A percentile compares a stretch with the other conserved stretches of the same genome.
These are phyloP conservation scores for Mus spicilegus DNA, from an alignment of 2,113 vertebrate species.

Conservation along the genomic window DNA sequence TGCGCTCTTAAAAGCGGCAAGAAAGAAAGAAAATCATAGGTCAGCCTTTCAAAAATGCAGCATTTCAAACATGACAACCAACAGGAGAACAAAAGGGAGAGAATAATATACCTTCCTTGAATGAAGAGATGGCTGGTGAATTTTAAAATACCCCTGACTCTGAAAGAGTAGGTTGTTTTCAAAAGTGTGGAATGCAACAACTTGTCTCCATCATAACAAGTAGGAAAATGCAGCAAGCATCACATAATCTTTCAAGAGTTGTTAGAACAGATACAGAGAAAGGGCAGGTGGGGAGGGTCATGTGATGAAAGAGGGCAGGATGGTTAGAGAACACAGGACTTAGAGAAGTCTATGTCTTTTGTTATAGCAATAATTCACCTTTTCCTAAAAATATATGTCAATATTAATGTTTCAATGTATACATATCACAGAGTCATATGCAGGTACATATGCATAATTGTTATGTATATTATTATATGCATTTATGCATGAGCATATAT, in stretches of 20 bases:
- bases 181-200: background rate
- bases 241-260: background rate
- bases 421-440: background rate
- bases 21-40: background rate
- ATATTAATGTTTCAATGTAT: background rate
- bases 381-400: background rate
- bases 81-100: slow-evolving; percentile 42
- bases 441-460: background rate
- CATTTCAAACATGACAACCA: background rate
- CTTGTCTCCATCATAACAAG: background rate
- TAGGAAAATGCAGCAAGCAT: background rate
- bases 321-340: background rate
- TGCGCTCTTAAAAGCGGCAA: background rate
- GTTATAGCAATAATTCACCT: background rate
- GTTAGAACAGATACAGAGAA: background rate
- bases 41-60: slow-evolving; percentile 31
- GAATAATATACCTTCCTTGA: background rate
- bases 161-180: background rate
- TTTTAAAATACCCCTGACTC: slow-evolving; percentile 42
- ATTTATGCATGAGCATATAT: background rate
- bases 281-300: no score
- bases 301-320: fast-evolving
- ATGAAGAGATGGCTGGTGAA: background rate
- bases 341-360: background rate
- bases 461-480: background rate